Percentiles rank a stretch among this genome's conserved stretches.
Conservation (phyloP, 1,140 invertebrate genomes). For the Neodiprion lecontei region DNA sequence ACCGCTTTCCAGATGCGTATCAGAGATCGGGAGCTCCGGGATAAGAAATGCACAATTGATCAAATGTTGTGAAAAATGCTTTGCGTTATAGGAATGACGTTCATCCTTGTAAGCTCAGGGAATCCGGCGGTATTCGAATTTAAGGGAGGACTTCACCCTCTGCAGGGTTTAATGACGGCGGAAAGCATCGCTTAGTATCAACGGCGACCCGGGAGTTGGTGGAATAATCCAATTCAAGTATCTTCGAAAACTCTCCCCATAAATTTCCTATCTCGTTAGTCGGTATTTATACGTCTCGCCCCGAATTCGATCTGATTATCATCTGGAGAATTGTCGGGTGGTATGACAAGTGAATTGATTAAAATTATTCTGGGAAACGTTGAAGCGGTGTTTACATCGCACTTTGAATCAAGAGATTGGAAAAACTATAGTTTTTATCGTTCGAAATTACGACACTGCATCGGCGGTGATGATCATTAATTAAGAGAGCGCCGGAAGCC, state of each 20-base stretch:
- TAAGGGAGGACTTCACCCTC: conserved; percentile 31
- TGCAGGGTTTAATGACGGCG: conserved; percentile 45
- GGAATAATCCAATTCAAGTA: conserved; percentile 33
- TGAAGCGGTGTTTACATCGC: not conserved
- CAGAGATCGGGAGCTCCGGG: not conserved
- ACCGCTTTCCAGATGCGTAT: conserved; percentile 11
- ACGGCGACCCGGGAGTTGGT: conserved; percentile 14
- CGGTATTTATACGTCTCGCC: conserved; percentile 39
- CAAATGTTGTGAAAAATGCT: too few relatives aligned
- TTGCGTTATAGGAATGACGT: not conserved
- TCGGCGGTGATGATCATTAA: not conserved
- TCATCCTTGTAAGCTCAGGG: not conserved
- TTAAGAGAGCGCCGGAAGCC: not conserved
- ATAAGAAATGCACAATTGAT: too few relatives aligned
- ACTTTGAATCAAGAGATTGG: not conserved
- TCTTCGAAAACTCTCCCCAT: conserved; percentile 37
- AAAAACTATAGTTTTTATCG: not conserved
- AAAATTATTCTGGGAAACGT: conserved; percentile 16
- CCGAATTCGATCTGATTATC: not conserved
- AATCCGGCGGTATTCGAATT: not conserved
- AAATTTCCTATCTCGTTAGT: conserved; percentile 45
- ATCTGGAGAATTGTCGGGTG: not conserved
- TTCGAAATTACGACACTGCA: not conserved
- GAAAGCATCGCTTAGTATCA: conserved; percentile 40
- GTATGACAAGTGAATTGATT: conserved; percentile 14